Evolutionary conservation across 2,888 invertebrate species (phyloP), one percentile per base, ranked within the genome.

Genomic region (Lordiphosa fenestrarum): DNA sequence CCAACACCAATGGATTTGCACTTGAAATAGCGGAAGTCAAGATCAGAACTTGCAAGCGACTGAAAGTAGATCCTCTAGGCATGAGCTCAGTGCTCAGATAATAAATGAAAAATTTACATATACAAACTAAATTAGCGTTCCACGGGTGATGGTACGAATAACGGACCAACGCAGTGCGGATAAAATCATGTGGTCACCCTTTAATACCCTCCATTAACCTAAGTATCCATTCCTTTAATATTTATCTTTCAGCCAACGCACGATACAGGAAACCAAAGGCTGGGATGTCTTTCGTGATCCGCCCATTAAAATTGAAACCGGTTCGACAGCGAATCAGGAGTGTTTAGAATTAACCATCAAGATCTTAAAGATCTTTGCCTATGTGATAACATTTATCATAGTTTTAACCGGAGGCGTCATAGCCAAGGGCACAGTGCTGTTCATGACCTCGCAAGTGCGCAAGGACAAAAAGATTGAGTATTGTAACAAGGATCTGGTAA

Each of bases 231-330:
- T 30, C 13, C 2, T 41, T 48, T 30, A 21, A 1, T 35, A 36
- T 38, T 13, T 9, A 38, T 30, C 6, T 81, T 70, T 0, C 61
- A 95, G 95, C 88, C 94, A 94, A 90, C 92, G 95, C 86, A 95
- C 95, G 64, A 93, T 95, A 78, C 94, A 94, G 86, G 96, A 95
- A 89, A 95, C 95, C 80, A 96, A 96, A 94, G 95, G 95, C 93
- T 98, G 98, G 98, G 98, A 98, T 92, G 97, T 98, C 60, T 98
- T 98, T 91, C 92, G 97, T 87, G 95, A 96, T 90, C 94, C 97
- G 75, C 97, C 98, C 7, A 94, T 94, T 78, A 95, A 96, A 90
- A 93, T 94, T 90, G 95, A 96, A 90, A 95, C 95, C 73, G 95
- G 96, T 69, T 96, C 96, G 50, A 95, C 95, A 93, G 95, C 95